Evolutionary conservation across 2,113 vertebrate species (phyloP), one percentile per base, ranked within the genome.

Genomic region (Calyptomena viridis): DNA sequence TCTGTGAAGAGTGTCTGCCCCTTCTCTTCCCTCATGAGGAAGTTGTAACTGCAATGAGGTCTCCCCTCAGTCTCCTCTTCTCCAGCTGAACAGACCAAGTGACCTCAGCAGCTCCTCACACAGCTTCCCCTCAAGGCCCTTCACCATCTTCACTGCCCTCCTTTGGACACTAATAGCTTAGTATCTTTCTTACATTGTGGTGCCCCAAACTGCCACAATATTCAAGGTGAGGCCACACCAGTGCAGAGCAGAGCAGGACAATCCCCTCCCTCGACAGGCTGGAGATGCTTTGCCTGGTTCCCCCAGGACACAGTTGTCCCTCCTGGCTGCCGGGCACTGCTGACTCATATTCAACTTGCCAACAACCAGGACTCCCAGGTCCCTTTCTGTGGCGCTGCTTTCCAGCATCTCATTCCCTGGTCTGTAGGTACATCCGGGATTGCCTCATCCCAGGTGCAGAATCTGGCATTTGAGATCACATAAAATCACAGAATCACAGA

Each of bases 1-100:
- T n/a, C n/a, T n/a, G n/a, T n/a, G n/a, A n/a, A n/a, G n/a, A 0
- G 40, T 24, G 5, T 20, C 35, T 35, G 66, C 12, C 56, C 56
- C 74, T 78, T 35, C 5, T 4, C 53, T 28, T 18, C 55, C n/a
- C 33, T 64, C 40, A 11, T 2, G 10, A 55, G 21, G n/a, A 12
- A 47, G 42, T 1, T 87, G 20, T 9, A n/a, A 8, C 16, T 35
- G 12, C n/a, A 46, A 0, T 39, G 55, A 71, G 55, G 12, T 25
- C 14, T 53, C 47, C 39, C 39, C 39, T 53, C 63, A 69, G 39
- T 33, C 55, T 76, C 39, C 62, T 59, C 22, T 16, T 39, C 67
- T 66, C 47, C 55, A 60, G 64, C 28, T 53, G 64, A 53, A 13
- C 39, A 53, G 19, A n/a, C 20, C n/a, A n/a, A 87, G 49, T n/a